phyloP scores from a whole-genome alignment of 2,888 invertebrate genomes.

The Prosopocoilus inquinatus region DNA sequence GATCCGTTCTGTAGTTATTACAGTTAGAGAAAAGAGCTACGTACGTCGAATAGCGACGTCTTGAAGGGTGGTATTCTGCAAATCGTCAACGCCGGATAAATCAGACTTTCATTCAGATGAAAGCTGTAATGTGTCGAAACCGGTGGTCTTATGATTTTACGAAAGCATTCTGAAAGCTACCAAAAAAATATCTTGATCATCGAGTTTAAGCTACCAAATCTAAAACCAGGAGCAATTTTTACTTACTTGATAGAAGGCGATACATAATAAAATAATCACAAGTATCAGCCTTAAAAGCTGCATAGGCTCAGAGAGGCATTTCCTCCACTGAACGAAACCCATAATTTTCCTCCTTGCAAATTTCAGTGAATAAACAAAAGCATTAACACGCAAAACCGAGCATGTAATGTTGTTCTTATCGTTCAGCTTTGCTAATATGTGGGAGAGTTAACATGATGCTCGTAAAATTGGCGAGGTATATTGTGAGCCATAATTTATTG shows the following conservation, averaged over 20 bases:
- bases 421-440: too few species aligned
- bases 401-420: too few species aligned
- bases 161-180: conserved; percentile 60
- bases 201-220: neutral
- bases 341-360: neutral
- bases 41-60: conserved; percentile 56
- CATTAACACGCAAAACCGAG: too few species aligned
- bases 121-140: conserved; percentile 68
- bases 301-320: conserved; percentile 54
- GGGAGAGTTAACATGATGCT: too few species aligned
- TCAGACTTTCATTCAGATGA: conserved; percentile 63
- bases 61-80: conserved; percentile 68
- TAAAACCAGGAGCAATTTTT: conserved; percentile 48
- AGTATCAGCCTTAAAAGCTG: conserved; percentile 59
- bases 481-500: too few species aligned
- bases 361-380: too few species aligned
- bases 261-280: conserved; percentile 54
- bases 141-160: conserved; percentile 61
- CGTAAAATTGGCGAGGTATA: too few species aligned
- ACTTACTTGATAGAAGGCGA: conserved; percentile 61
- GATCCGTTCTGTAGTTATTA: too few species aligned
- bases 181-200: conserved; percentile 48
- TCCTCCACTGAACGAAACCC: conserved; percentile 26
- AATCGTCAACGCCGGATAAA: conserved; percentile 68
- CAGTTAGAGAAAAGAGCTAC: conserved; percentile 30